Base-by-base conservation (phyloP, 2,888 invertebrate genomes). In the Axea sp. region DNA sequence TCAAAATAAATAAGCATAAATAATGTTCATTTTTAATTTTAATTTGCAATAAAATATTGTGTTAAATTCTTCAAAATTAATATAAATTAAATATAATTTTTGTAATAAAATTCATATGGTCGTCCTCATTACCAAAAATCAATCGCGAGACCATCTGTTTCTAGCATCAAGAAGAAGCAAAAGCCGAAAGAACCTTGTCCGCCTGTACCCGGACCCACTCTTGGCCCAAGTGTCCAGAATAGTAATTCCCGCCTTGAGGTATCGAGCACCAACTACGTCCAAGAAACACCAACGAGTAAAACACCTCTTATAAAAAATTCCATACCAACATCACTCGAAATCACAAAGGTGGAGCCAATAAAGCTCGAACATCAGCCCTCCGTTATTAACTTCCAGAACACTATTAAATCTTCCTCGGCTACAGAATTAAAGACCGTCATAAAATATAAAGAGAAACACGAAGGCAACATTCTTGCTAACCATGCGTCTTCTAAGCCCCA, bases 141-240 rank as follows among this genome's bases (percentile, higher is more conserved):
- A 22, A 76, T 12, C 22, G 28, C 60, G 41, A 59, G 45, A 55
- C 41, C 64, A 51, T 74, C 62, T 69, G 41, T 81, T 86, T 85
- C 39, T 79, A 86, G 86, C 65, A 76, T 76, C 57, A 86, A 86
- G 75, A 84, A 82, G 81, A 86, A 85, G 77, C 72, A 73, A 60
- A 86, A 85, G 69, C 69, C 76, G 28, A 80, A 82, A 75, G 85
- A 85, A 8, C 11, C 67, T 24, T 7, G 22, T 22, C 45, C 49
- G 12, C 14, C 39, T n/a, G 37, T 64, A 14, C 26, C 74, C 26
- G 19, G 30, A 6, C 8, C 37, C n/a, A 51, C 57, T 22, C 26
- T 41, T 28, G 33, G 47, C 33, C 12, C 26, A 11, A 49, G 35
- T 31, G 41, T 51, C 15, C 51, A 62, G 37, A 67, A 65, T 31